Evolutionary conservation across 2,113 vertebrate genomes (phyloP).

Genomic region (Caracal caracal): DNA sequence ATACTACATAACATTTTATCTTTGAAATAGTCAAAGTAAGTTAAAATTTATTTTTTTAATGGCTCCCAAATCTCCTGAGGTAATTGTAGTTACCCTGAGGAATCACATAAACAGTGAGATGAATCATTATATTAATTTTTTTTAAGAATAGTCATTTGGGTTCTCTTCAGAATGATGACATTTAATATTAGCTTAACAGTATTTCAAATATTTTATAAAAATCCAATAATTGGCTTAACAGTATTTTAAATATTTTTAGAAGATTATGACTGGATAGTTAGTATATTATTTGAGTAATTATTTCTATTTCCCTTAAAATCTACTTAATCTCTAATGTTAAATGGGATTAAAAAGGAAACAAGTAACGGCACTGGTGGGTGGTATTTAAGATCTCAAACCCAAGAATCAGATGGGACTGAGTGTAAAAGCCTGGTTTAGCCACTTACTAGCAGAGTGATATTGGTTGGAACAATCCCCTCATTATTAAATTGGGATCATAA

Average conservation of each 20-base stretch:
- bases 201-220: constrained; percentile 42
- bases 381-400: not conserved
- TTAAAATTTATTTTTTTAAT: not conserved
- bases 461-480: not conserved
- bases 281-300: not conserved
- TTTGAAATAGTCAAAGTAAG: constrained; percentile 25
- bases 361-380: not conserved
- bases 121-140: constrained; percentile 5
- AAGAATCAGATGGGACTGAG: not conserved
- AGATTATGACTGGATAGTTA: not conserved
- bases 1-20: not conserved
- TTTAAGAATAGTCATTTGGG: constrained; percentile 12
- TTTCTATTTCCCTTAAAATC: constrained; percentile 46
- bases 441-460: not conserved
- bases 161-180: constrained; percentile 16
- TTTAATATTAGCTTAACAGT: constrained; percentile 25
- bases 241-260: constrained; percentile 22
- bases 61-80: not conserved
- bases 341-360: not conserved
- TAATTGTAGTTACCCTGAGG: not conserved
- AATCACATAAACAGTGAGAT: not conserved
- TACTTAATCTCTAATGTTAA: not conserved
- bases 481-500: not conserved
- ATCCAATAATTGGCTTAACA: constrained; percentile 1
- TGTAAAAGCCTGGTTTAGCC: not conserved